Base-by-base conservation (phyloP, 1,140 invertebrate genomes). In the Ceratina australensis region DNA sequence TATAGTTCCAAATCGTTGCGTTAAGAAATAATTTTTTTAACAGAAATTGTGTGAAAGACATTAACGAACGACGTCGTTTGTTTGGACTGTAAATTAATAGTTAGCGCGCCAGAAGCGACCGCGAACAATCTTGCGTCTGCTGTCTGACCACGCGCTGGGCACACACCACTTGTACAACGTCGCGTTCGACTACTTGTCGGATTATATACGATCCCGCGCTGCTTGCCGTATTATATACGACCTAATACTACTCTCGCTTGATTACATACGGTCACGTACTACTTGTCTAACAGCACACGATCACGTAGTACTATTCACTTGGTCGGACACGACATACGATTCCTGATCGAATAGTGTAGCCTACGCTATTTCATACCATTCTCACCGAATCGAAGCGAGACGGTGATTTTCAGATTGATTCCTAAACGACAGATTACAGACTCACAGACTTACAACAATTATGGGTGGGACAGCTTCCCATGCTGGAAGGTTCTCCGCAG, bases 151-250 rank as follows among this genome's bases (percentile, higher is more conserved):
- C n/a, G 13, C 56, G n/a, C n/a, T 8, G 5, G 10, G 15, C 56
- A 7, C n/a, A 33, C 33, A 42, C 73, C n/a, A 76, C 73, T 76
- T 18, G 73, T 22, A 22, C n/a, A 50, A 28, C 15, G 64, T 1
- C 2, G 24, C 56, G n/a, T n/a, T 26, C 16, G 18, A 18, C 65
- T 50, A 59, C 73, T 33, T 16, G 65, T 60, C n/a, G 56, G 65
- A 76, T 76, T 76, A 76, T 50, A 69, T 60, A 76, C 56, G 73
- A 50, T 76, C 72, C 18, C 12, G 16, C 22, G 49, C 28, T 67
- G 66, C 72, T 57, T 67, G 64, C 61, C 12, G 18, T 33, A 66
- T 74, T 66, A 67, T 54, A 47, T 67, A 66, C 22, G 72, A 49
- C 15, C 73, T 52, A 69, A 60, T 50, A 76, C n/a, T 60, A 69